Conservation (phyloP, 2,888 invertebrate species). For the Cosmia trapezina region DNA sequence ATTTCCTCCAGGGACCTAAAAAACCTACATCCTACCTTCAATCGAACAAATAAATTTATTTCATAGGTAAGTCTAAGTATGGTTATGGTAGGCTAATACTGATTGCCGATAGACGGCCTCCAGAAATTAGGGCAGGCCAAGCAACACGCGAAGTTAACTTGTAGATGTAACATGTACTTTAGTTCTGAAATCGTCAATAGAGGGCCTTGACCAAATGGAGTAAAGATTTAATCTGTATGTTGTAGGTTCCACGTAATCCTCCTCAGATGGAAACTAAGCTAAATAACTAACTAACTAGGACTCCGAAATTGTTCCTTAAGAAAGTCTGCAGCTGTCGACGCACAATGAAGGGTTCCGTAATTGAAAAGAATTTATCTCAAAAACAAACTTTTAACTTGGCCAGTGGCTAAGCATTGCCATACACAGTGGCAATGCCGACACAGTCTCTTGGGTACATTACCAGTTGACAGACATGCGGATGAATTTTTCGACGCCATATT, state of each 20-base stretch:
- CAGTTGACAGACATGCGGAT: no score
- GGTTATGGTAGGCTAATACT: not conserved
- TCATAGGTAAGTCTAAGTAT: not conserved
- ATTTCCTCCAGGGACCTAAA: not conserved
- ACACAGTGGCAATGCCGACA: no score
- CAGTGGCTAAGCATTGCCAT: no score
- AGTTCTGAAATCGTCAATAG: not conserved
- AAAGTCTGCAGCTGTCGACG: not conserved
- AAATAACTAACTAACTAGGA: no score
- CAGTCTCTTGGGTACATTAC: no score
- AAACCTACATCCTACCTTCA: conserved; percentile 1
- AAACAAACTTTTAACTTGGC: no score
- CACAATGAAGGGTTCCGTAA: no score
- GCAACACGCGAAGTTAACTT: conserved; percentile 31
- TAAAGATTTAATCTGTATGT: not conserved
- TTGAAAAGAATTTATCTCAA: no score
- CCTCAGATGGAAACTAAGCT: not conserved
- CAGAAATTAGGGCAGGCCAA: conserved; percentile 32
- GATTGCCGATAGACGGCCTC: conserved; percentile 33
- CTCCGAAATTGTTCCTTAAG: not conserved
- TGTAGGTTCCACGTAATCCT: not conserved
- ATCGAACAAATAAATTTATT: conserved; percentile 14
- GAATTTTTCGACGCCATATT: no score
- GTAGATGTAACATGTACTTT: not conserved
- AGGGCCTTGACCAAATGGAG: not conserved